A percentile compares a stretch with the other conserved stretches of the same genome.
Evolutionary conservation across 2,797 vertebrate species (phyloP).

Genomic region (Molothrus aeneus): DNA sequence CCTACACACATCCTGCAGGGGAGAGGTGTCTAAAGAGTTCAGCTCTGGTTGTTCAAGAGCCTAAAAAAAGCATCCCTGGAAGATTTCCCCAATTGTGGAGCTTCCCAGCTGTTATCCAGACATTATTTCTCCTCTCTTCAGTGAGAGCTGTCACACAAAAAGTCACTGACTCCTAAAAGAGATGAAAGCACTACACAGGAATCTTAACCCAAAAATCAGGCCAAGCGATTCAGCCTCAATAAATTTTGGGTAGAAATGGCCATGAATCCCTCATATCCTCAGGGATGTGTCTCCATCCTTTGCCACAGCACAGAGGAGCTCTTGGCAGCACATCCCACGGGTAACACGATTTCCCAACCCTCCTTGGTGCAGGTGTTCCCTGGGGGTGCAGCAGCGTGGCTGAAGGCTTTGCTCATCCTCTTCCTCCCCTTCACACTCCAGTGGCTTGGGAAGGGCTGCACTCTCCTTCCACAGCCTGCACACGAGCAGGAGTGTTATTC

Average conservation of each 20-base stretch:
- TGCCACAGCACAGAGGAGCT: rapidly evolving
- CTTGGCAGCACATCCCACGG: too few relatives aligned
- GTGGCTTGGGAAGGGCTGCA: neutral
- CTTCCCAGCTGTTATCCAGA: neutral
- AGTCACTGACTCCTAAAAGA: neutral
- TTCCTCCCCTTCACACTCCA: neutral
- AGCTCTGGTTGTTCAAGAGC: neutral
- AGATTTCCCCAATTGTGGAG: rapidly evolving
- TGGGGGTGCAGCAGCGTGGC: rapidly evolving
- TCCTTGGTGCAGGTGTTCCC: rapidly evolving
- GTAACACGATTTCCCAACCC: rapidly evolving
- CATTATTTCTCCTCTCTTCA: neutral
- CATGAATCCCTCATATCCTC: neutral
- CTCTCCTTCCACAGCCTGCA: neutral
- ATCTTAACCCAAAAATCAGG: neutral
- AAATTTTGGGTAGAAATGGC: rapidly evolving
- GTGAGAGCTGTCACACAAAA: neutral
- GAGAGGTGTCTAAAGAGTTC: neutral
- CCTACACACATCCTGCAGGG: too few relatives aligned
- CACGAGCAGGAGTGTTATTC: rapidly evolving
- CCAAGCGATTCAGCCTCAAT: neutral
- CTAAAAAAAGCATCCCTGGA: neutral
- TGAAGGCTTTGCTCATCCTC: neutral
- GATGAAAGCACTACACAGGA: rapidly evolving
- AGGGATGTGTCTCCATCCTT: neutral